Conservation (phyloP, 2,797 vertebrate genomes). For the Limnodromus scolopaceus region DNA sequence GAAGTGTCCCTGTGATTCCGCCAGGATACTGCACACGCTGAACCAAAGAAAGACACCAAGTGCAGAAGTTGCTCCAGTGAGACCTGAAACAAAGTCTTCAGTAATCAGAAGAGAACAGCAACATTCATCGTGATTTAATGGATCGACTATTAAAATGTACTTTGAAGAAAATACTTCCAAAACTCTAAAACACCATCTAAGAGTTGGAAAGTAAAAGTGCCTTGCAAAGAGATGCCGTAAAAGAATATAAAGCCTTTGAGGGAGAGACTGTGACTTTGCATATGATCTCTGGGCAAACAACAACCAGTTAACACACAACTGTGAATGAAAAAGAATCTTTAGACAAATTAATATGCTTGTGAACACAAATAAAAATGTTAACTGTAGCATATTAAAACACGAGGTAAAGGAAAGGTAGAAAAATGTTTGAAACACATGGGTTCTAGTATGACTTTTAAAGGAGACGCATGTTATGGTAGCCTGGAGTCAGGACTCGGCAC, state of each 20-base stretch:
- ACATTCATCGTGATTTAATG: not conserved
- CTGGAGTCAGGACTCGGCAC: not conserved
- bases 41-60: not conserved
- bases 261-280: not conserved
- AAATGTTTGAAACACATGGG: not conserved
- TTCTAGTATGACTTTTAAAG: not conserved
- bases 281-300: not conserved
- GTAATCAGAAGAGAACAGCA: not conserved
- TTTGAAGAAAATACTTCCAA: not conserved
- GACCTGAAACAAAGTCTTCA: not conserved
- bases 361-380: not conserved
- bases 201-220: not conserved
- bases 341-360: not conserved
- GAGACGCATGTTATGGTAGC: fast-evolving
- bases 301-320: not conserved
- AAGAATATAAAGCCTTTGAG: not conserved
- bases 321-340: not conserved
- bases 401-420: not conserved
- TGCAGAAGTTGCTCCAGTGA: not conserved
- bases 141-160: not conserved
- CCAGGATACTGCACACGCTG: not conserved
- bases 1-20: not conserved
- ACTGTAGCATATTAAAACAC: not conserved
- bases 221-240: not conserved
- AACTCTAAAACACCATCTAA: not conserved